A percentile compares a stretch with the other conserved stretches of the same genome.
These are phyloP conservation scores for Anguilla anguilla DNA, from an alignment of 2,797 vertebrate species.

Conservation along the genomic window DNA sequence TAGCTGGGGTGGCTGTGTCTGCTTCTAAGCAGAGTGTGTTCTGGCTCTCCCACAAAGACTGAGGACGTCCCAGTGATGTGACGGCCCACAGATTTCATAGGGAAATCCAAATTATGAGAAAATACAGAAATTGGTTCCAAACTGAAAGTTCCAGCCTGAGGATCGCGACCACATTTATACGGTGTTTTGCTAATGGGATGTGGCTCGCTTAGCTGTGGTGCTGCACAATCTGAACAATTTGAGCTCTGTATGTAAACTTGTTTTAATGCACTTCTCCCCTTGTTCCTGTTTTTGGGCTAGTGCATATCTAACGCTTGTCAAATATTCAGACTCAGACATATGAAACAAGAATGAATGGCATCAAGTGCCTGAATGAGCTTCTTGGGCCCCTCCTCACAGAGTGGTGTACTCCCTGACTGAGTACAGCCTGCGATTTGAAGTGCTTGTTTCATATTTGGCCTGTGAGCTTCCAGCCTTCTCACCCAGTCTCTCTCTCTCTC, in stretches of 20 bases:
- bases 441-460: no score
- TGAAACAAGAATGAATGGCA: background rate
- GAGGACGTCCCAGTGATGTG: no score
- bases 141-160: no score
- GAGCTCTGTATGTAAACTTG: background rate
- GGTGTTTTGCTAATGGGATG: background rate
- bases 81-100: no score
- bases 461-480: no score
- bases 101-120: no score
- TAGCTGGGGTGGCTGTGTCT: background rate
- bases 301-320: background rate
- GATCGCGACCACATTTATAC: background rate
- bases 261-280: background rate
- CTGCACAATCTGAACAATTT: background rate
- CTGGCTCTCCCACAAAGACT: no score
- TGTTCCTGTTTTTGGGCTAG: background rate
- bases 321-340: background rate
- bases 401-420: background rate
- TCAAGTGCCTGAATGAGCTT: background rate
- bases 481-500: background rate
- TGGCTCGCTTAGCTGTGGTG: background rate
- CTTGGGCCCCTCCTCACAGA: background rate
- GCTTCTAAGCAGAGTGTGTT: no score
- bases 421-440: background rate
- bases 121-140: no score